These are phyloP conservation scores for Picus viridis DNA, from an alignment of 2,797 vertebrate genomes.

Conservation along the genomic window DNA sequence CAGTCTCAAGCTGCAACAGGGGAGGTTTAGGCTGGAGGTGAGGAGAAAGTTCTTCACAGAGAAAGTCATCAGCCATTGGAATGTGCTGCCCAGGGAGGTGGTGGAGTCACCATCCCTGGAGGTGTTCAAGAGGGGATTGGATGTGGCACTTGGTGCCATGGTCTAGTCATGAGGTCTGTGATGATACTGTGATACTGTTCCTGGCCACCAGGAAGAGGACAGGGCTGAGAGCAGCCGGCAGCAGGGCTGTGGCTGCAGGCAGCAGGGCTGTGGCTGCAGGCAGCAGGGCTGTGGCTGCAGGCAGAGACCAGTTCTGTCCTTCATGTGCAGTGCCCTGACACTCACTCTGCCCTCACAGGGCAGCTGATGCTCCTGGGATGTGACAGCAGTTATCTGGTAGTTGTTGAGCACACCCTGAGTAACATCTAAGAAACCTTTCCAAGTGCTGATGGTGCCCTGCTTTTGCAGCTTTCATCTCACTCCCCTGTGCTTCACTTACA, in stretches of 20 bases:
- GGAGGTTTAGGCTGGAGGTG: too few relatives aligned
- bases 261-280: neutral
- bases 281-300: fast-evolving
- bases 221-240: neutral
- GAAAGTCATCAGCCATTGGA: too few relatives aligned
- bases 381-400: neutral
- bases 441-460: neutral
- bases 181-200: too few relatives aligned
- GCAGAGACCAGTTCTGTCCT: neutral
- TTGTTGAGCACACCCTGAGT: neutral
- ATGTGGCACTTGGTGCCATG: too few relatives aligned
- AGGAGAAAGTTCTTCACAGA: too few relatives aligned
- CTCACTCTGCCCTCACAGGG: fast-evolving
- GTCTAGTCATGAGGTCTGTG: too few relatives aligned
- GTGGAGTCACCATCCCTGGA: too few relatives aligned
- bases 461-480: neutral
- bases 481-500: neutral
- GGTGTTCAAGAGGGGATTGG: too few relatives aligned
- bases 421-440: neutral
- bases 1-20: too few relatives aligned
- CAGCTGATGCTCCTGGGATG: neutral
- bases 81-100: too few relatives aligned
- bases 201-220: neutral
- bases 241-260: fast-evolving
- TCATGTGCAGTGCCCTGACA: fast-evolving